Evolutionary conservation across 2,888 invertebrate genomes (phyloP), one percentile per base, ranked within the genome.

Genomic region (Napeogenes inachia): DNA sequence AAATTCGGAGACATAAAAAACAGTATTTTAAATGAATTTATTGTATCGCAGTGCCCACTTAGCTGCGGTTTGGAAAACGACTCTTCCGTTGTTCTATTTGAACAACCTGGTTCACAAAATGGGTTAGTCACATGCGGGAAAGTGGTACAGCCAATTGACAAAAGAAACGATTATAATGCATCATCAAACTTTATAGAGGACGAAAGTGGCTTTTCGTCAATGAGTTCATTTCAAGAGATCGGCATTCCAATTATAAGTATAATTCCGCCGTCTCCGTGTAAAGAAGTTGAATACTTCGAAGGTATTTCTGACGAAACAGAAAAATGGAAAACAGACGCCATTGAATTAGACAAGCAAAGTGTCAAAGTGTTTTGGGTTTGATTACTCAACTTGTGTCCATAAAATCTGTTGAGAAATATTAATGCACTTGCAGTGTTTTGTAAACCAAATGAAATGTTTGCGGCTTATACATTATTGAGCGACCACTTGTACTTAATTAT

Each of bases 121-220:
- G 68, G 67, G 33, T 66, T 70, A 21, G 69, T 70, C 54, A 59
- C 69, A 33, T 75, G 71, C 64, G 69, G 61, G 54, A 77, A 75
- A 70, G 66, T 67, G 57, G 63, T 69, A 58, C 75, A 77, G 71
- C 75, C 68, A 38, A 64, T 73, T 58, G 77, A 80, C 50, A 85
- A 83, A 72, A 78, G 76, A 66, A 80, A 74, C 60, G 84, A 86
- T 58, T 87, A 76, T 69, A 82, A 79, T 71, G 76, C 78, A 65
- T 78, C 78, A 55, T 76, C 80, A 53, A 82, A 84, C 75, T 88
- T 85, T 64, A 81, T 88, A 58, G 96, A 96, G 79, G 95, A 96
- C 73, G 96, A 96, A 81, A 96, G 96, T 77, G 96, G 96, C 38
- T 96, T 96, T 82, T 95, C 95, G 13, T 96, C 96, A 8, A 94